Evolutionary conservation across 2,888 invertebrate species (phyloP), one percentile per base, ranked within the genome.

Genomic region (Opisthograptis luteolata): DNA sequence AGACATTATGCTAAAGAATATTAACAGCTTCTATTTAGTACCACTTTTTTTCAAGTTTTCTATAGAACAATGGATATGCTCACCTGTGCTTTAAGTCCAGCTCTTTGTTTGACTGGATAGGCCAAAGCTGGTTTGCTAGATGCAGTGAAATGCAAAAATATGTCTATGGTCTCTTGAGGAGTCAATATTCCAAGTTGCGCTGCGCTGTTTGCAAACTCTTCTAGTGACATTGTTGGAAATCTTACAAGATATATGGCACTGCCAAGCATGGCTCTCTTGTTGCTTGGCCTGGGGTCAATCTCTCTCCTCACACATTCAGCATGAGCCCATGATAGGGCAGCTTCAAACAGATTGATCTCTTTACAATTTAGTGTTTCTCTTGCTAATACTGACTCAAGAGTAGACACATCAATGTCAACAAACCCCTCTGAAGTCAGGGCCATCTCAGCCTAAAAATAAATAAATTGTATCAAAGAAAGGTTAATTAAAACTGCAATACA

Each of bases 351-450:
- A 78, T 96, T 95, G 66, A 96, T 95, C 89, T 99, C 99, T 83
- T 97, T 97, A 80, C 97, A 98, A 84, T 98, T 98, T 32, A 99
- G 92, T 1, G 98, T 98, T 87, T 99, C 98, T 61, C 98, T 93
- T 42, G 95, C 95, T 66, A 99, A 92, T 64, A 98, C 97, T 50
- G 96, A 96, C 82, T 97, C 96, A 68, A 98, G 92, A 15, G 98
- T 98, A 64, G 96, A 95, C 70, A 96, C 94, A 86, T 98, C 98
- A 75, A 99, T 98, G 81, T 99, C 98, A 61, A 96, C 95, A 91
- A 99, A 98, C 64, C 98, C 98, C 75, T 98, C 98, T 0, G 98
- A 98, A 64, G 95, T 95, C 67, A 99, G 93, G 48, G 98, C 98
- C 95, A 98, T 97, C 91, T 98, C 98, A 76, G 98, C 98, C 96